Evolutionary conservation across 1,140 invertebrate genomes (phyloP), one percentile per base, ranked within the genome.

Genomic region (Heterodera carotae): DNA sequence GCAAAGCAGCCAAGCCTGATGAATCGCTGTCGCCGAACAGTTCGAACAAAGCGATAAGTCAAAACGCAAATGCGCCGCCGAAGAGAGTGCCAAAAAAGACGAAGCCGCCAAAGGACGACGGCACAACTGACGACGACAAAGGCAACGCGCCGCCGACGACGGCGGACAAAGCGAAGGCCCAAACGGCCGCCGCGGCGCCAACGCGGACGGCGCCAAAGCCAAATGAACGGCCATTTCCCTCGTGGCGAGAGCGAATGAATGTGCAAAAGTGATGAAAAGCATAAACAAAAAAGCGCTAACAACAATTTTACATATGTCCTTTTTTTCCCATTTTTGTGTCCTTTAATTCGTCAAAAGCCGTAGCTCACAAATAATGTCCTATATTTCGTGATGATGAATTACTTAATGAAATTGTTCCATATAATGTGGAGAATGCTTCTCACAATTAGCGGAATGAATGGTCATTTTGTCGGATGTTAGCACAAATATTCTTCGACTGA

Each of bases 171-270:
- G 22, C 18, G 22, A 56, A 22, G 22, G 12, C 48, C 48, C 12
- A 56, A 56, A 56, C 48, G 18, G n/a, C n/a, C n/a, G n/a, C n/a
- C n/a, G n/a, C n/a, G n/a, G n/a, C n/a, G n/a, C n/a, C n/a, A n/a
- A n/a, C n/a, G n/a, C n/a, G n/a, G n/a, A n/a, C n/a, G n/a, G 48
- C 48, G 22, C 48, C 48, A 18, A 56, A 56, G 48, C 12, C 48
- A 18, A 56, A 5, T 0, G 39, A 43, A 43, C 7, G 39, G 39
- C 39, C 60, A 18, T 62, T 62, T 7, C 8, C 62, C 29, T 66
- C 62, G 29, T 66, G 62, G 62, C n/a, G 62, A 7, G 62, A 66
- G n/a, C 27, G 62, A 4, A 66, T 66, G 62, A 34, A 29, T n/a
- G 22, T 18, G 48, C 48, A 56, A 22, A 66, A 66, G 29, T 66